Evolutionary conservation across 2,888 invertebrate species (phyloP).

Genomic region (Ornithoptera priamus): DNA sequence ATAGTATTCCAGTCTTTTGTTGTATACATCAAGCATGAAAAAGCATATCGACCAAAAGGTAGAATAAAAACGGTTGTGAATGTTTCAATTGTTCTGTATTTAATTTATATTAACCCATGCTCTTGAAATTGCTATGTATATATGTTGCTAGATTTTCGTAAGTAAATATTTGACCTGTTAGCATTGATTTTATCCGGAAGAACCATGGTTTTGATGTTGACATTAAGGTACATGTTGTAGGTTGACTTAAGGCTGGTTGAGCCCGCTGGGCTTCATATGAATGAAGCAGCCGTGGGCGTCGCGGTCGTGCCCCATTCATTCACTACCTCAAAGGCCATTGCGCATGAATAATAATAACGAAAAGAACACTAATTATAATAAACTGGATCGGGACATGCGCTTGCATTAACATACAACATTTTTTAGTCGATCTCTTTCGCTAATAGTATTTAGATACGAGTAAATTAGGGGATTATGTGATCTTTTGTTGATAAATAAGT

Average conservation of each 20-base stretch:
- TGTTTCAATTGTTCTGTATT: no score
- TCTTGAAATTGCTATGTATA: neutral
- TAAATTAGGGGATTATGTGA: no score
- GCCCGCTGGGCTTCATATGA: constrained; percentile 72
- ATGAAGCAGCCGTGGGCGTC: constrained; percentile 69
- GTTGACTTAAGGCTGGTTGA: constrained; percentile 59
- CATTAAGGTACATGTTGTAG: constrained; percentile 35
- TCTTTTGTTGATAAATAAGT: no score
- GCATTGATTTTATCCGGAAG: constrained; percentile 7
- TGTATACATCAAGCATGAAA: no score
- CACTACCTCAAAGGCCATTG: constrained; percentile 73
- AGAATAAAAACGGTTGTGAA: no score
- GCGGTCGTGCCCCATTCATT: constrained; percentile 63
- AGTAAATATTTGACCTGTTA: neutral
- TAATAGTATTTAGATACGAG: no score
- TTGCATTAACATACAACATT: constrained; percentile 21
- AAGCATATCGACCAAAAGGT: no score
- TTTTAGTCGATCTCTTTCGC: no score
- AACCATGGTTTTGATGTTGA: constrained; percentile 21
- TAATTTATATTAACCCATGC: no score
- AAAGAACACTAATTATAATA: constrained; percentile 58
- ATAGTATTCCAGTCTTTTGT: no score
- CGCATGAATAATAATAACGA: constrained; percentile 75
- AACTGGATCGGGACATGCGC: constrained; percentile 36
- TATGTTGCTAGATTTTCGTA: neutral